Conservation (phyloP, 2,888 invertebrate genomes). For the Punctoribates punctum region DNA sequence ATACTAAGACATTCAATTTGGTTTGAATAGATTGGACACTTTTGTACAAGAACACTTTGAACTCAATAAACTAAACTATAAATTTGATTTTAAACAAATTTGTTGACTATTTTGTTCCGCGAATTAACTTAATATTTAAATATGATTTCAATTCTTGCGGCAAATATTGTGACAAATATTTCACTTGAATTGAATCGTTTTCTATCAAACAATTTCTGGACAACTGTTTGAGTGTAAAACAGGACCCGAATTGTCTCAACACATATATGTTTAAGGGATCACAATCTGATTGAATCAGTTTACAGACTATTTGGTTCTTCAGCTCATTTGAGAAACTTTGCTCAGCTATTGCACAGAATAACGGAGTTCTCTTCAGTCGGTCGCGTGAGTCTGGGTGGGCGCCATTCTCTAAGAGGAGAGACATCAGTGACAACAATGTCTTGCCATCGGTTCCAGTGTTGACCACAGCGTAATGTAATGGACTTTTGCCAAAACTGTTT, state of each 20-base stretch:
- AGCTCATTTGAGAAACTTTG: not conserved
- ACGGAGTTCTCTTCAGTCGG: not conserved
- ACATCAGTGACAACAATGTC: not conserved
- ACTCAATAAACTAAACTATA: too few relatives aligned
- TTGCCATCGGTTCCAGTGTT: not conserved
- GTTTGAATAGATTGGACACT: too few relatives aligned
- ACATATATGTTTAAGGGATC: conserved; percentile 7
- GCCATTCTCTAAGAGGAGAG: not conserved
- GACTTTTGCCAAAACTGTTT: conserved; percentile 18
- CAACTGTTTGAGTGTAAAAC: conserved; percentile 24
- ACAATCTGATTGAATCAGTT: not conserved
- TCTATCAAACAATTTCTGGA: not conserved
- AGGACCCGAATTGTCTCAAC: not conserved
- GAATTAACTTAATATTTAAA: not conserved
- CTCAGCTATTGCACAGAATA: not conserved
- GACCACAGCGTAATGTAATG: conserved; percentile 22
- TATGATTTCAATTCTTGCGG: conserved; percentile 25
- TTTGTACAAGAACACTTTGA: too few relatives aligned
- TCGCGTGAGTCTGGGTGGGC: not conserved
- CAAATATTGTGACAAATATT: not conserved
- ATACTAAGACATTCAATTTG: too few relatives aligned
- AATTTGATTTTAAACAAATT: too few relatives aligned
- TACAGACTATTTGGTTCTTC: not conserved
- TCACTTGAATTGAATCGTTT: not conserved
- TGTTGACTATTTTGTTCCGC: not conserved